A percentile compares a stretch with the other conserved stretches of the same genome.
Conservation (phyloP, 2,113 vertebrate species). For the Microcebus griseorufus region DNA sequence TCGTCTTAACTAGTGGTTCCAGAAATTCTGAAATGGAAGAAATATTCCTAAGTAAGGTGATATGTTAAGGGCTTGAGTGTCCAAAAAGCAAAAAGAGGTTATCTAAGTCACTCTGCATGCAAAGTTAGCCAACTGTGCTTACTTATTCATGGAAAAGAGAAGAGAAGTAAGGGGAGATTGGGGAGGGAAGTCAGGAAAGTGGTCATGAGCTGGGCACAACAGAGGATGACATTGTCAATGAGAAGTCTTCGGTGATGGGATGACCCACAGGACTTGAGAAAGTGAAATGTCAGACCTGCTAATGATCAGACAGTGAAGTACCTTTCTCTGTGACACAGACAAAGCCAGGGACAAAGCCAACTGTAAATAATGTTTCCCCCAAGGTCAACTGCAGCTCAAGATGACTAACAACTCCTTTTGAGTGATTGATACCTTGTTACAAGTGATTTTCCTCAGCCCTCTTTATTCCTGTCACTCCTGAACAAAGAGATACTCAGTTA, state of each 20-base stretch:
- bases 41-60: neutral
- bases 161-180: neutral
- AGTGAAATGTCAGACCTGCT: neutral
- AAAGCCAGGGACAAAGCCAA: too few relatives aligned
- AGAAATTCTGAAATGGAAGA: neutral
- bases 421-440: too few relatives aligned
- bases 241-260: neutral
- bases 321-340: neutral
- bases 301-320: neutral
- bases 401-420: too few relatives aligned
- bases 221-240: too few relatives aligned
- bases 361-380: neutral
- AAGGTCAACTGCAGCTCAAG: neutral
- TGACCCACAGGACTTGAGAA: neutral
- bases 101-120: neutral
- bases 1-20: neutral
- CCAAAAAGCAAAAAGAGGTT: neutral
- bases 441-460: neutral
- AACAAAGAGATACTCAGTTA: neutral
- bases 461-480: neutral
- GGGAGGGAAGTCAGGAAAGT: neutral
- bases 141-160: neutral
- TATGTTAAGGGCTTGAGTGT: neutral
- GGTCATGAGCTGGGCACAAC: too few relatives aligned
- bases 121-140: neutral